Conservation (phyloP, 2,888 invertebrate genomes). For the Apotomis turbidana region DNA sequence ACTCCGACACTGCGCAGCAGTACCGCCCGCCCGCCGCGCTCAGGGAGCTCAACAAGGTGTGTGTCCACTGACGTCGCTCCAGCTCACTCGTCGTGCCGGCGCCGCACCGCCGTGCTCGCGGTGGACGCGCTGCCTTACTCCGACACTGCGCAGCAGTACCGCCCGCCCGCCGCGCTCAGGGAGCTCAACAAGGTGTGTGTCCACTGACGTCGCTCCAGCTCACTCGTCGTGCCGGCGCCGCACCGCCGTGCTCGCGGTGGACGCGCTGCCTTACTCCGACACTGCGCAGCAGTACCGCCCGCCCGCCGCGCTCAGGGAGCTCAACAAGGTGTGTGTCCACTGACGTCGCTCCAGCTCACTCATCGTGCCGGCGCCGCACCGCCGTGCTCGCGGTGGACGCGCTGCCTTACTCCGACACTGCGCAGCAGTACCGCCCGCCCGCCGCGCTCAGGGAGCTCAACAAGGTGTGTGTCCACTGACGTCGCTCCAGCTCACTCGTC, state of each 20-base stretch:
- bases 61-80: constrained; percentile 76
- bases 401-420: constrained; percentile 80
- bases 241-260: constrained; percentile 93
- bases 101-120: constrained; percentile 90
- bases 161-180: constrained; percentile 85
- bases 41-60: constrained; percentile 94
- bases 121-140: constrained; percentile 93
- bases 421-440: constrained; percentile 82
- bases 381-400: constrained; percentile 97
- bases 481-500: no score
- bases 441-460: constrained; percentile 91
- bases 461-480: constrained; percentile 82
- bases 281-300: constrained; percentile 83
- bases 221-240: constrained; percentile 88
- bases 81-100: constrained; percentile 86
- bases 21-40: constrained; percentile 84
- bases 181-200: constrained; percentile 92
- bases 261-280: constrained; percentile 89
- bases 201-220: constrained; percentile 76
- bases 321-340: constrained; percentile 88
- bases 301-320: constrained; percentile 87
- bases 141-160: constrained; percentile 81
- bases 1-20: constrained; percentile 79
- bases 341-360: constrained; percentile 85
- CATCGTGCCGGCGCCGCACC: constrained; percentile 86